Evolutionary conservation across 2,797 vertebrate genomes (phyloP), one percentile per base, ranked within the genome.

Genomic region (Vespertilio murinus): DNA sequence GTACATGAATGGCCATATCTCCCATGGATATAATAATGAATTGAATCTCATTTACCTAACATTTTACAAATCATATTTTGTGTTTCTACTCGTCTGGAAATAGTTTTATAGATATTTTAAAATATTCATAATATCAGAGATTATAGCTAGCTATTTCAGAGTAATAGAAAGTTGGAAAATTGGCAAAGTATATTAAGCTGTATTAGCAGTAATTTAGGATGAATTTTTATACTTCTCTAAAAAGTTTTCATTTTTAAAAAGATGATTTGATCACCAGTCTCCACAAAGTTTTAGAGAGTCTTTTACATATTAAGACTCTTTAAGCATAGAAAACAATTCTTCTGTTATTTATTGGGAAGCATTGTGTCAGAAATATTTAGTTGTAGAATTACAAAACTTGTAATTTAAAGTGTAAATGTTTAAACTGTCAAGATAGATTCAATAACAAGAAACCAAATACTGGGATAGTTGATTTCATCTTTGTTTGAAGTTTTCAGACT

Each of bases 381-480:
- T 9, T 79, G 4, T 77, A 40, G 77, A 79, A 67, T 49, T 81
- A 61, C 83, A 90, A 95, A 83, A 25, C 13, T 2, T 87, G 3
- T 83, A 84, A 95, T 95, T 93, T 95, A n/a, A 94, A 88, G 35
- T 75, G 2, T 81, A 89, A 78, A 78, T 92, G 70, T 92, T 69
- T 84, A 91, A 90, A 8, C 70, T 94, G 92, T 94, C 13, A 52
- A 82, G 45, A 86, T 93, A 93, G 22, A 64, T 78, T 93, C 25
- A 78, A 2, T 85, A 93, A 78, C 33, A 78, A 64, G 74, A 93
- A 93, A 38, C 45, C 17, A 87, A 89, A 52, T 81, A 56, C 35
- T 56, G 10, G 4, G 90, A 77, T 91, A 94, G 52, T 92, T 85
- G 56, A 45, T 88, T 80, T 71, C 30, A 79, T 94, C 16, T 83